Base-by-base conservation (phyloP, 2,888 invertebrate genomes). In the Chloromyia formosa region DNA sequence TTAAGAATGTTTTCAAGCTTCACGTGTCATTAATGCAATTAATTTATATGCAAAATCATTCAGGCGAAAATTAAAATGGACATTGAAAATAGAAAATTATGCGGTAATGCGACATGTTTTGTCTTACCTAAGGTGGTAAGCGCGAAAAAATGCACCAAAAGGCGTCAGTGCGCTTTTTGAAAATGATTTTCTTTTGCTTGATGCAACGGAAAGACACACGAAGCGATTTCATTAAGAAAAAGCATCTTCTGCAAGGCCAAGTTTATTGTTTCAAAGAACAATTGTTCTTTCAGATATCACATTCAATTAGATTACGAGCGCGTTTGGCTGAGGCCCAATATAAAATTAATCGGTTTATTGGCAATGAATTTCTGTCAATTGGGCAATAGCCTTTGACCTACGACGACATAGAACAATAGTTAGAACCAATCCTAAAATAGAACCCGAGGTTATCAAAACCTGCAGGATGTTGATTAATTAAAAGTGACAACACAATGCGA, bases 341-440 rank as follows among this genome's bases (percentile, higher is more conserved):
- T 16, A 73, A 49, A 18, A 71, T 40, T 35, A 40, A 71, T 71
- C 58, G 58, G 60, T 60, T 73, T 73, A 61, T 73, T 73, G 73
- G 73, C 73, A 73, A 73, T 73, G 73, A 45, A 49, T 73, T 45
- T 49, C 60, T 73, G 73, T 60, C 73, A 73, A 73, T 61, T 73
- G 73, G 18, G 73, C 35, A 49, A 45, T 73, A 49, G 53, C 73
- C 60, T 73, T 73, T 73, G 73, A 73, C 73, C 73, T n/a, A 16
- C 23, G n/a, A n/a, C n/a, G n/a, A n/a, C n/a, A n/a, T n/a, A n/a
- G n/a, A n/a, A n/a, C n/a, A n/a, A n/a, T n/a, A n/a, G n/a, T n/a
- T n/a, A n/a, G n/a, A n/a, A n/a, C n/a, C n/a, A n/a, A n/a, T n/a
- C n/a, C n/a, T 71, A 16, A 40, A 71, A 71, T 27, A n/a, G 23